Conservation (phyloP, 1,140 invertebrate genomes). For the Drosophila ogumai region DNA sequence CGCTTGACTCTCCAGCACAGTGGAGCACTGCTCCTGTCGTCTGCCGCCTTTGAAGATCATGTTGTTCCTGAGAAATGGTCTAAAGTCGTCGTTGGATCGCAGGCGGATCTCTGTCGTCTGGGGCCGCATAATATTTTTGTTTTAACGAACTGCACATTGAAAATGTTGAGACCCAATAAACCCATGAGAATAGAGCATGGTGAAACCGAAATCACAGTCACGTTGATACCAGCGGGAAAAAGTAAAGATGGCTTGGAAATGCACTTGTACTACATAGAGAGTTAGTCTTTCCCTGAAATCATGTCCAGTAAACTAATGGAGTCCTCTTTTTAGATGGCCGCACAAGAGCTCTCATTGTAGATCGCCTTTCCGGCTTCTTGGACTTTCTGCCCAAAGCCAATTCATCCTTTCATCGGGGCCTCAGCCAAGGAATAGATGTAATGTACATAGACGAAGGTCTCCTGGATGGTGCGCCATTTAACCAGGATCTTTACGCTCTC, state of each 20-base stretch:
- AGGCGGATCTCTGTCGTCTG: constrained; percentile 18
- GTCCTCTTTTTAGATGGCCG: constrained; percentile 29
- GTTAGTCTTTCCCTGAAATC: constrained; percentile 10
- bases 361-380: constrained; percentile 33
- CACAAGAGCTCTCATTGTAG: constrained; percentile 39
- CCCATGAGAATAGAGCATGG: constrained; percentile 7
- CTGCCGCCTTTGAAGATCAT: constrained; percentile 49
- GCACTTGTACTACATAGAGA: constrained; percentile 44
- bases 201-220: constrained; percentile 18
- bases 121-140: not conserved
- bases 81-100: constrained; percentile 37
- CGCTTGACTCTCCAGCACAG: constrained; percentile 27
- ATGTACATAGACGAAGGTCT: constrained; percentile 52
- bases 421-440: constrained; percentile 53
- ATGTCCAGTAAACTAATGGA: not conserved
- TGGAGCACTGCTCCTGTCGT: constrained; percentile 51
- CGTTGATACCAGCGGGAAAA: constrained; percentile 41
- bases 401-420: constrained; percentile 15
- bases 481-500: constrained; percentile 42
- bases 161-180: constrained; percentile 15
- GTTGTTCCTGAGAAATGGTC: constrained; percentile 36
- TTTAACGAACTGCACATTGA: constrained; percentile 7
- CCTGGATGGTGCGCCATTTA: not conserved
- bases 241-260: not conserved
- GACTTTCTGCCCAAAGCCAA: constrained; percentile 57